These are phyloP conservation scores for Oreochromis tanganicae DNA, from an alignment of 2,113 vertebrate genomes.

Conservation along the genomic window DNA sequence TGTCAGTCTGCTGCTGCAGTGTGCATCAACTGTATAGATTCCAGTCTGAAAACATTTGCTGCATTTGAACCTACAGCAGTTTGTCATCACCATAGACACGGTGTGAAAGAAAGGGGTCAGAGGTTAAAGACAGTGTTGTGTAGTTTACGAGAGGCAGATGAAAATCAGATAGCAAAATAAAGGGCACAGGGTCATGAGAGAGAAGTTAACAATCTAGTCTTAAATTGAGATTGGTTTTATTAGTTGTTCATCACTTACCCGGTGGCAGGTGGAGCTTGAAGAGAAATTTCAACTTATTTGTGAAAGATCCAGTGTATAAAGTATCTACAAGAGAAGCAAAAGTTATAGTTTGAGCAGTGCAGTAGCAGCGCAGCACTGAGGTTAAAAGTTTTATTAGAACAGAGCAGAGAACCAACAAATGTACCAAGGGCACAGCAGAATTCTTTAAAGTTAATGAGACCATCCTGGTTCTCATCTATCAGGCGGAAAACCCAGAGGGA, in stretches of 20 bases:
- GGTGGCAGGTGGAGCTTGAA: slow-evolving; percentile 95
- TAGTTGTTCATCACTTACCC: slow-evolving; percentile 71
- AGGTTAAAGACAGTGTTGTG: not conserved
- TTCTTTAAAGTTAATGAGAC: slow-evolving; percentile 95
- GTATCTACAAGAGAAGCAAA: slow-evolving; percentile 74
- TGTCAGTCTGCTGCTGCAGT: not conserved
- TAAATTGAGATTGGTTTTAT: not conserved
- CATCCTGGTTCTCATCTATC: slow-evolving; percentile 83
- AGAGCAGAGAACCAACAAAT: not conserved
- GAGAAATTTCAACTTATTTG: slow-evolving; percentile 92
- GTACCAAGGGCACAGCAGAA: slow-evolving; percentile 85
- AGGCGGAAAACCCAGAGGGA: slow-evolving; percentile 87
- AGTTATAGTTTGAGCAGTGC: not conserved
- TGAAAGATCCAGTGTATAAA: slow-evolving; percentile 89
- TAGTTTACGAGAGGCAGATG: not conserved
- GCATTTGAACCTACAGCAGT: not conserved
- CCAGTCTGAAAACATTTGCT: not conserved
- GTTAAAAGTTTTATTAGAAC: not conserved
- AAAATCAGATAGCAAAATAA: not conserved
- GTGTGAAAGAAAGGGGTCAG: not conserved
- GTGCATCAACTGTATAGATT: not conserved
- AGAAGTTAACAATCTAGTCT: not conserved
- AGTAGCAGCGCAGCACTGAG: not conserved
- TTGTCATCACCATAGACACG: not conserved
- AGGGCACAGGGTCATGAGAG: not conserved